Conservation (phyloP, 1,140 invertebrate species). For the Zaprionus nigranus region DNA sequence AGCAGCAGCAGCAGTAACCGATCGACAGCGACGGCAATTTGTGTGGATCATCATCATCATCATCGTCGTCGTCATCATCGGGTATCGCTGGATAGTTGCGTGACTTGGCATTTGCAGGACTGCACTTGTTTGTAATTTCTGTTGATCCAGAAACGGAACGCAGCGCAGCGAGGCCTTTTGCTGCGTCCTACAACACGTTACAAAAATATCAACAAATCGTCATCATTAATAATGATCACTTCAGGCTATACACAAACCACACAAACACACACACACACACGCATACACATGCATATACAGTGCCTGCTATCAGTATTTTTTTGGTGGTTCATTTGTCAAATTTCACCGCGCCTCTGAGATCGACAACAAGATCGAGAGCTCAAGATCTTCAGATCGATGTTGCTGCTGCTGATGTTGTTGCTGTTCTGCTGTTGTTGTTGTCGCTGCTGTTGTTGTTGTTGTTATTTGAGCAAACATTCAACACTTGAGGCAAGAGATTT, state of each 20-base stretch:
- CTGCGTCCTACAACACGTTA: constrained; percentile 66
- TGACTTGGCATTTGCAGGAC: constrained; percentile 71
- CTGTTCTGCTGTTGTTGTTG: constrained; percentile 26
- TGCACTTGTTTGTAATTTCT: constrained; percentile 80
- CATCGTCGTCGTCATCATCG: constrained; percentile 15
- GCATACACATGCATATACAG: constrained; percentile 14
- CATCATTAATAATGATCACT: constrained; percentile 84
- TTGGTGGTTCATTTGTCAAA: constrained; percentile 79
- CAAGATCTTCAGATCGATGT: constrained; percentile 56
- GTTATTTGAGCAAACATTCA: constrained; percentile 83
- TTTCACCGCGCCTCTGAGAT: constrained; percentile 74
- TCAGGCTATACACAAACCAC: constrained; percentile 51
- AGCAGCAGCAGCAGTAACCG: constrained; percentile 61
- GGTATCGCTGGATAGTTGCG: constrained; percentile 40
- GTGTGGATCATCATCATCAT: constrained; percentile 69
- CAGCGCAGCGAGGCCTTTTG: constrained; percentile 5
- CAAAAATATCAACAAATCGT: constrained; percentile 84
- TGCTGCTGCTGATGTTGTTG: constrained; percentile 48
- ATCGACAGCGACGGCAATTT: constrained; percentile 55
- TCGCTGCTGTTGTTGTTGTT: constrained; percentile 59
- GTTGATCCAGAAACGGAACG: constrained; percentile 56
- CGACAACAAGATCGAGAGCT: constrained; percentile 59
- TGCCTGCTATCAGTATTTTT: constrained; percentile 50
- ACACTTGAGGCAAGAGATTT: constrained; percentile 82
- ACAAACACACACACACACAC: constrained; percentile 35